Conservation (phyloP, 2,113 vertebrate genomes). For the Anoplopoma fimbria region DNA sequence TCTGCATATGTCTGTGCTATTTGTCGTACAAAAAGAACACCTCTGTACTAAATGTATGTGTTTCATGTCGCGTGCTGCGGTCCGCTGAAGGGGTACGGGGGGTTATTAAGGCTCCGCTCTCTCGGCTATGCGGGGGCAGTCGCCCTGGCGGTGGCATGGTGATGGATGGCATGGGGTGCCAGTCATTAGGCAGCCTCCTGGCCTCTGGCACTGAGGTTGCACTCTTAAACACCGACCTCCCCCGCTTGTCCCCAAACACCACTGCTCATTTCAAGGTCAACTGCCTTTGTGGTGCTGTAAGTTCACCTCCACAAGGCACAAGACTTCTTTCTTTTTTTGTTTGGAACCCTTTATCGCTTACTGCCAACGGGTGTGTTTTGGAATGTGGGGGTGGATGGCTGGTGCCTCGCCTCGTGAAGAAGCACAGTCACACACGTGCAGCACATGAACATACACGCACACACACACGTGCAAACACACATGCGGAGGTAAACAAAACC, state of each 20-base stretch:
- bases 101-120: conserved; percentile 76
- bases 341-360: conserved; percentile 76
- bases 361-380: conserved; percentile 74
- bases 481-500: conserved; percentile 68
- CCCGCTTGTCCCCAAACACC: conserved; percentile 75
- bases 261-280: conserved; percentile 86
- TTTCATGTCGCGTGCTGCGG: conserved; percentile 43
- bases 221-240: conserved; percentile 82
- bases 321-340: conserved; percentile 80
- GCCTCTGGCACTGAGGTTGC: conserved; percentile 83
- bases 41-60: conserved; percentile 22
- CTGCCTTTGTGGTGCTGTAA: conserved; percentile 74
- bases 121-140: conserved; percentile 62
- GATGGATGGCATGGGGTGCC: conserved; percentile 82
- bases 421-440: conserved; percentile 45
- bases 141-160: conserved; percentile 79
- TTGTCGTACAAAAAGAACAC: conserved; percentile 31
- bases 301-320: conserved; percentile 79
- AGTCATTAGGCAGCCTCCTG: conserved; percentile 85
- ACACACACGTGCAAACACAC: conserved; percentile 28
- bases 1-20: conserved; percentile 24
- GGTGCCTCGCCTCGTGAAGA: conserved; percentile 61
- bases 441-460: conserved; percentile 25
- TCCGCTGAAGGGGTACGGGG: conserved; percentile 51
- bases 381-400: conserved; percentile 72